Percentiles rank a stretch among this genome's conserved stretches.
phyloP scores from a whole-genome alignment of 2,113 vertebrate genomes.

The Sylvia atricapilla region DNA sequence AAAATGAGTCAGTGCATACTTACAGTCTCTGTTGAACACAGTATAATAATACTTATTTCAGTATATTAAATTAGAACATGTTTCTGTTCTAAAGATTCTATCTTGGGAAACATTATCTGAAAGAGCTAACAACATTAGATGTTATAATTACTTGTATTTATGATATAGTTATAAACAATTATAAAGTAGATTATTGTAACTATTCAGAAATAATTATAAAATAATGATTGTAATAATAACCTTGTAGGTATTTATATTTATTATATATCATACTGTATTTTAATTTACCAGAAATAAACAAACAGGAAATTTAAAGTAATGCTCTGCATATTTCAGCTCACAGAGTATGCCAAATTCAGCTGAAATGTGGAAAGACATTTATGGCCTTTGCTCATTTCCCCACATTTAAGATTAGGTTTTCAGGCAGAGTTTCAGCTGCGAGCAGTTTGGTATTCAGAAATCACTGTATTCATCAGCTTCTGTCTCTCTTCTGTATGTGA shows the following conservation, averaged over 20 bases:
- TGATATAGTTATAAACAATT: not conserved
- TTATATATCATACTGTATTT: not conserved
- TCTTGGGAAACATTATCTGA: conserved; percentile 37
- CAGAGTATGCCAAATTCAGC: not conserved
- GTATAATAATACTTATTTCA: not conserved
- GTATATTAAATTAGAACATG: conserved; percentile 25
- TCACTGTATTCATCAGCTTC: not conserved
- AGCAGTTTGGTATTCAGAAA: not conserved
- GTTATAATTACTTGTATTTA: conserved; percentile 24
- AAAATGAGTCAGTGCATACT: not conserved
- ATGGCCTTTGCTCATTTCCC: not conserved
- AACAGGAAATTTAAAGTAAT: not conserved
- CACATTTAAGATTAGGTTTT: not conserved
- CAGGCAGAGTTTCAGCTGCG: not conserved
- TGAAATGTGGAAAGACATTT: not conserved
- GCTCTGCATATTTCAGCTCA: not conserved
- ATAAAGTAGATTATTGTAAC: not conserved
- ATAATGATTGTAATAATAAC: not conserved
- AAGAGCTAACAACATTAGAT: not conserved
- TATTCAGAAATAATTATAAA: not conserved
- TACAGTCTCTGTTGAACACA: not conserved
- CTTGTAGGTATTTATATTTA: not conserved
- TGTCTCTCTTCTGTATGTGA: not conserved
- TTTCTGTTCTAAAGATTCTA: conserved; percentile 20
- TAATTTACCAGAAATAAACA: not conserved